Evolutionary conservation across 2,888 invertebrate genomes (phyloP).

Genomic region (Eurytoma adleriae): DNA sequence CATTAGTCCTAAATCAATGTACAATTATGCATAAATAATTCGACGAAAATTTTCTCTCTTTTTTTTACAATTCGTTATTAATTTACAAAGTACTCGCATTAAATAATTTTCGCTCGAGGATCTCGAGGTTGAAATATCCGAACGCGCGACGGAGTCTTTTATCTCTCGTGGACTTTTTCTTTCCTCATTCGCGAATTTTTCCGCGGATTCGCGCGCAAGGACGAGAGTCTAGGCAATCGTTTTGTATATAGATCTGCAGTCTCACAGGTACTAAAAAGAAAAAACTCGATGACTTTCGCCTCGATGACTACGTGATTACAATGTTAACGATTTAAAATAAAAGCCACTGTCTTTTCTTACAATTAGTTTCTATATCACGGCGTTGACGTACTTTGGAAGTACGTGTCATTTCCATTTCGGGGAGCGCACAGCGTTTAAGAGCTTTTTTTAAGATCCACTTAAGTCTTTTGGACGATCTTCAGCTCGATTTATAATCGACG

Average conservation of each 20-base stretch:
- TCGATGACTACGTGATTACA: conserved; percentile 25
- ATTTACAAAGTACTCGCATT: no score
- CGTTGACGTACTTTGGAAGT: neutral
- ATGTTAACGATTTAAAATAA: conserved; percentile 15
- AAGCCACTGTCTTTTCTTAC: conserved; percentile 26
- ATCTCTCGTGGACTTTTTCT: conserved; percentile 16
- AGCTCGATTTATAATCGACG: neutral
- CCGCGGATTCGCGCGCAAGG: neutral
- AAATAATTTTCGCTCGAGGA: neutral
- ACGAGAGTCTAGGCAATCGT: conserved; percentile 8
- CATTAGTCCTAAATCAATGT: no score
- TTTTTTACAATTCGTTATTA: no score
- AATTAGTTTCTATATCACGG: conserved; percentile 6
- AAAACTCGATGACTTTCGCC: conserved; percentile 36
- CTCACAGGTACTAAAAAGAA: conserved; percentile 48
- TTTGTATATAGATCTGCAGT: conserved; percentile 41
- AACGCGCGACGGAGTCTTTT: conserved; percentile 4
- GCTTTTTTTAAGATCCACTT: neutral
- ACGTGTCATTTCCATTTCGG: neutral
- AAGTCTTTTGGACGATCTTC: neutral
- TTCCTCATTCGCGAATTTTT: neutral
- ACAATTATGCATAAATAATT: no score
- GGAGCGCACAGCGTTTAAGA: neutral
- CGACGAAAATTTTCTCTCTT: no score
- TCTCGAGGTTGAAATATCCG: neutral